Base-by-base conservation (phyloP, 2,888 invertebrate species). In the Pocota personata region DNA sequence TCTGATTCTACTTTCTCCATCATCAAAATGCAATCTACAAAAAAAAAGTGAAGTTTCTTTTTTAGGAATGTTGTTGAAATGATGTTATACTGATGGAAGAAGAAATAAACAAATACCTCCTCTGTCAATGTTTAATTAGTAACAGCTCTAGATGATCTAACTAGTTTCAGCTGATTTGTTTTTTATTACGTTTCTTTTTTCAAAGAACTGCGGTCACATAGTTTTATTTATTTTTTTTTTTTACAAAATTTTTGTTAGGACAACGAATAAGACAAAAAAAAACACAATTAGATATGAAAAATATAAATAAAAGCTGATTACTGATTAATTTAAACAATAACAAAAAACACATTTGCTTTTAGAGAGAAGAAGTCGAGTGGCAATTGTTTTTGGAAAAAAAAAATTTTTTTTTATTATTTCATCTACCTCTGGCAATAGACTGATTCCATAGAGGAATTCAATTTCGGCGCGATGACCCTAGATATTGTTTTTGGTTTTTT, bases 401-500 rank as follows among this genome's bases (percentile, higher is more conserved):
- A 50, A 87, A 58, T 40, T 12, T 40, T 6, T 43, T 16, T 58
- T 40, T 75, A 73, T 32, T 80, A 72, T 87, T n/a, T 78, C 87
- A 91, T 89, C 91, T 95, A 97, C 97, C 97, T 97, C 96, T 93
- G 95, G 95, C 82, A 88, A 89, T 60, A 58, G 87, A 89, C 87
- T 91, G 89, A 89, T 90, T 94, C 97, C 97, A 94, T 96, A 96
- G 93, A 95, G 96, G 93, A 97, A 97, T 94, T 97, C 97, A 94
- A 97, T 96, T 95, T 97, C 97, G 93, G 96, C 95, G 92, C 97
- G 97, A 94, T 96, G 96, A 94, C 94, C 97, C 97, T 97, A 96
- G 92, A 95, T 95, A 87, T 87, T 62, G 43, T 62, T 37, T 60
- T 55, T 77, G 43, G 66, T 79, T 60, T 64, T n/a, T 66, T 86